Percentiles rank a stretch among this genome's conserved stretches.
phyloP scores from a whole-genome alignment of 2,888 invertebrate genomes.

The Tetanocera ferruginea region DNA sequence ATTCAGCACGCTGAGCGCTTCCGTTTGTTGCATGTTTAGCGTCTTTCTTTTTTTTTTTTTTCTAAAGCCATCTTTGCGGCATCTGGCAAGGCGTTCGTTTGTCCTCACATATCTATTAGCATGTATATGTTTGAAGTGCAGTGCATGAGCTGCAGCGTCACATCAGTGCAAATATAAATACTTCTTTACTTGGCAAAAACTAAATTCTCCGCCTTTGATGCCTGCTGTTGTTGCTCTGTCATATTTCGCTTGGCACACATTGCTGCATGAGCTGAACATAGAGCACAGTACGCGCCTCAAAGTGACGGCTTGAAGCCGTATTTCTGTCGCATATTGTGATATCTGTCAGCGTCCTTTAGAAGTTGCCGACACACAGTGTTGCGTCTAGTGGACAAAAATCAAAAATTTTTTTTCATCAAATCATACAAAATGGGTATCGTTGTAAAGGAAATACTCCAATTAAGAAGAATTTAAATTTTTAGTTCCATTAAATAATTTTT shows the following conservation, averaged over 20 bases:
- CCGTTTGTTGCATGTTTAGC: slow-evolving; percentile 18
- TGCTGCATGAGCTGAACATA: not conserved
- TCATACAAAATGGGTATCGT: no score
- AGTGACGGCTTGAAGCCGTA: slow-evolving; percentile 12
- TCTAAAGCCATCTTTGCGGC: slow-evolving; percentile 7
- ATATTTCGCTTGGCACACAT: no score
- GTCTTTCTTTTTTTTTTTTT: slow-evolving; percentile 10
- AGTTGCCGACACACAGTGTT: no score
- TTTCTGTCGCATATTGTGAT: slow-evolving; percentile 15
- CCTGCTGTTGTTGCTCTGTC: not conserved
- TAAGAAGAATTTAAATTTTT: no score
- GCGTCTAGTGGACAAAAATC: no score
- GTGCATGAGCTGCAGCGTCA: no score
- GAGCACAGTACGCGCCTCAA: not conserved
- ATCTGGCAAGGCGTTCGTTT: not conserved
- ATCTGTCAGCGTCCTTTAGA: slow-evolving; percentile 16
- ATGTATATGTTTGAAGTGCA: not conserved
- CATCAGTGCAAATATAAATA: slow-evolving; percentile 14
- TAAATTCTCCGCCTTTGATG: slow-evolving; percentile 4
- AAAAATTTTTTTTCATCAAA: no score
- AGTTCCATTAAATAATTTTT: no score
- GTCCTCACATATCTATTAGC: not conserved
- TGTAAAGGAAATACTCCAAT: no score
- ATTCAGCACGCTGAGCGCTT: slow-evolving; percentile 18
- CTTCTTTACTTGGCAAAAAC: slow-evolving; percentile 1